phyloP scores from a whole-genome alignment of 2,113 vertebrate species.

The Plecturocebus donacophilus region DNA sequence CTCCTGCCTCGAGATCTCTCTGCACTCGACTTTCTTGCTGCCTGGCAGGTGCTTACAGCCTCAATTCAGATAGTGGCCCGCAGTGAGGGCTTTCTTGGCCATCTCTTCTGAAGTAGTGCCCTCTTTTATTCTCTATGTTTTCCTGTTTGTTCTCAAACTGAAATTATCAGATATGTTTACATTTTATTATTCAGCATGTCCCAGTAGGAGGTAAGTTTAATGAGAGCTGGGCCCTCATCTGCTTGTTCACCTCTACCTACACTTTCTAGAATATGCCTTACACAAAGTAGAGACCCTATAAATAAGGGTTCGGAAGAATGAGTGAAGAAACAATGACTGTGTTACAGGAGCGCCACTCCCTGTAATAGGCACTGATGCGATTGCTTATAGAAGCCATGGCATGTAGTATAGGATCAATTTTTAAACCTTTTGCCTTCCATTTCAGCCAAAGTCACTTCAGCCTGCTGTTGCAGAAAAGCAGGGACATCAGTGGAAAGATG shows the following conservation, averaged over 20 bases:
- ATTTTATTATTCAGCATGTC: not conserved
- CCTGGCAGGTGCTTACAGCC: not conserved
- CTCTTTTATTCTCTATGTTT: not conserved
- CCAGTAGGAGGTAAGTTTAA: not conserved
- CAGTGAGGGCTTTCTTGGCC: not conserved
- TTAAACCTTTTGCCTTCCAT: not conserved
- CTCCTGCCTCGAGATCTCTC: not conserved
- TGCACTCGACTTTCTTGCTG: not conserved
- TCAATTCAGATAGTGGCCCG: not conserved
- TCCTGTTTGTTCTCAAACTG: not conserved
- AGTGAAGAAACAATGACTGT: fast-evolving
- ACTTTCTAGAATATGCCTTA: not conserved
- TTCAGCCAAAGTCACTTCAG: conserved; percentile 78
- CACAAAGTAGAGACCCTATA: not conserved
- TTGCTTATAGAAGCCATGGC: not conserved
- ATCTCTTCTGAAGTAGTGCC: not conserved
- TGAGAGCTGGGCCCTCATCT: not conserved
- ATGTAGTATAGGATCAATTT: not conserved
- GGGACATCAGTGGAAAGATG: conserved; percentile 90
- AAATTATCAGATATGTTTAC: not conserved
- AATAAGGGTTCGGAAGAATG: fast-evolving
- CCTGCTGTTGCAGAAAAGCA: conserved; percentile 87
- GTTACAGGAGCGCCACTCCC: fast-evolving
- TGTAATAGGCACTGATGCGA: not conserved
- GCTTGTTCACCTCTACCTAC: not conserved